A percentile compares a stretch with the other conserved stretches of the same genome.
Evolutionary conservation across 2,797 vertebrate species (phyloP).

Genomic region (Sylvilagus floridanus): DNA sequence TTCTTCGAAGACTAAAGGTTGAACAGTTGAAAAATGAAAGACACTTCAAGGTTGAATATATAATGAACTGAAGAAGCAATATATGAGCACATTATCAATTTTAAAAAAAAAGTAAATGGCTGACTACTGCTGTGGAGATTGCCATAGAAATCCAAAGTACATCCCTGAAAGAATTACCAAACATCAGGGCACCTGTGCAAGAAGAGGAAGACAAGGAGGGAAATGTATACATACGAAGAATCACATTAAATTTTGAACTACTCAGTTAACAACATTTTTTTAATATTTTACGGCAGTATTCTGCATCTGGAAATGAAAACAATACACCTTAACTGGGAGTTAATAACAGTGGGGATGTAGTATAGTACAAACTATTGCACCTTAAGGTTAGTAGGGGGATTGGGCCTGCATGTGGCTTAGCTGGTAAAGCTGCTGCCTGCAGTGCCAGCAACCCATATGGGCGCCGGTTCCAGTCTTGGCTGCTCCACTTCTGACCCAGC

Average conservation of each 20-base stretch:
- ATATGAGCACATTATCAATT: background rate
- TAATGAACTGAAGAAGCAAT: background rate
- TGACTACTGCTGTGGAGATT: background rate
- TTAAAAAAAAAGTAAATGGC: background rate
- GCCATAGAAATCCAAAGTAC: background rate
- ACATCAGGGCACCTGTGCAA: background rate
- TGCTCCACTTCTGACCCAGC: too few relatives aligned
- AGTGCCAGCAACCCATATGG: too few relatives aligned
- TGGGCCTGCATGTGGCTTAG: too few relatives aligned
- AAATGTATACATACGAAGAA: too few relatives aligned
- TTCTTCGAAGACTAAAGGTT: background rate
- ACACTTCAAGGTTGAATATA: background rate
- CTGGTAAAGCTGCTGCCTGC: too few relatives aligned
- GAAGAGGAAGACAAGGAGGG: too few relatives aligned
- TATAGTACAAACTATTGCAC: background rate
- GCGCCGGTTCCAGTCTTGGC: too few relatives aligned
- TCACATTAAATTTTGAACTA: background rate
- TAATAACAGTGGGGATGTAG: background rate
- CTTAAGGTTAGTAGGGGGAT: background rate
- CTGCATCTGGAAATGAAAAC: background rate
- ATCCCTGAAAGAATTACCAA: background rate
- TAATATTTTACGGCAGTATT: background rate
- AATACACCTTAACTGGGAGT: background rate
- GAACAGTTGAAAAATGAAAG: background rate
- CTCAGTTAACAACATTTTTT: background rate